Conservation (phyloP, 1,140 invertebrate species). For the Rhagoletis zephyria region DNA sequence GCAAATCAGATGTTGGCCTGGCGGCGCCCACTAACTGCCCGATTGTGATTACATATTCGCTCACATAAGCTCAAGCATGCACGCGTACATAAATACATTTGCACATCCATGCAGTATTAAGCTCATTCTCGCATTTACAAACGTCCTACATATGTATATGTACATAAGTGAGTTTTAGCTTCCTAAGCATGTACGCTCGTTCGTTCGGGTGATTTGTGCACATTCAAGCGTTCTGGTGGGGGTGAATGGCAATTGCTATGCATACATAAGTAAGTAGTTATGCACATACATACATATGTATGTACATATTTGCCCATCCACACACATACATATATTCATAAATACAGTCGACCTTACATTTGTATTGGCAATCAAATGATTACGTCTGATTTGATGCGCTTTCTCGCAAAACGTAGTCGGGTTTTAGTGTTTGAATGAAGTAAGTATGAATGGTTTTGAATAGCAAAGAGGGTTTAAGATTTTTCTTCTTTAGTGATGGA, state of each 20-base stretch:
- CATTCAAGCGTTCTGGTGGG: constrained; percentile 6
- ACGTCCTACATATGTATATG: too few species aligned
- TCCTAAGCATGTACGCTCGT: constrained; percentile 29
- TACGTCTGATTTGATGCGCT: background rate
- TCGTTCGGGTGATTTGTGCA: constrained; percentile 6
- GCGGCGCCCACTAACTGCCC: constrained; percentile 22
- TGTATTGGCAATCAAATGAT: constrained; percentile 1
- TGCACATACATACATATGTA: background rate
- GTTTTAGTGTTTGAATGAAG: too few species aligned
- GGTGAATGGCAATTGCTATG: background rate
- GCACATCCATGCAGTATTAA: background rate
- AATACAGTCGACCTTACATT: background rate
- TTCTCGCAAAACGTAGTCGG: background rate
- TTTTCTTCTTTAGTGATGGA: too few species aligned
- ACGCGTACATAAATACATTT: background rate
- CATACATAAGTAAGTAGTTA: background rate
- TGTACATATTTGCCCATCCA: background rate
- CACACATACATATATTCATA: too few species aligned
- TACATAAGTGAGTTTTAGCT: background rate
- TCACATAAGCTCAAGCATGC: background rate
- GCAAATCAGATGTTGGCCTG: background rate
- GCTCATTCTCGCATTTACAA: background rate
- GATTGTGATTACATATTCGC: background rate
- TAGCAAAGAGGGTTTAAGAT: too few species aligned
- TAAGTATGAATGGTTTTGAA: too few species aligned